These are phyloP conservation scores for Mesoligia furuncula DNA, from an alignment of 2,888 invertebrate species.

Conservation along the genomic window DNA sequence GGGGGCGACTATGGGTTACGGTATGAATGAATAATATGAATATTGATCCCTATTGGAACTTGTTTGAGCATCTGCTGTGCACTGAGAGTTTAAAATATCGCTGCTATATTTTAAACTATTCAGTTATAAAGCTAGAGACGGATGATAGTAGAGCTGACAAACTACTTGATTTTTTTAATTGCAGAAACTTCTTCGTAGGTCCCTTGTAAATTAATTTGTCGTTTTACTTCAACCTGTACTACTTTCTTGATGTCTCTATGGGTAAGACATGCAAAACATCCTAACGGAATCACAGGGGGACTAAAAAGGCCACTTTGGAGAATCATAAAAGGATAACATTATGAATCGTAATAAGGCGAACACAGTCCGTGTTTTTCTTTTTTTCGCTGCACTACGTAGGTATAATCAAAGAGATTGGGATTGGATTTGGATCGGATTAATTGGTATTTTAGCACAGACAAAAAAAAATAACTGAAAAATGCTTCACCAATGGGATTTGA, in stretches of 20 bases:
- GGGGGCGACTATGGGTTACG: background rate
- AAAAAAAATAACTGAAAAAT: too few relatives aligned
- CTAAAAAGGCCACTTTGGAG: too few relatives aligned
- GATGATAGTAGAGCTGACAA: background rate
- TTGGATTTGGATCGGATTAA: too few relatives aligned
- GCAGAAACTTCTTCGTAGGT: background rate
- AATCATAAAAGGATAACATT: too few relatives aligned
- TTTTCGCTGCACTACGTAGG: too few relatives aligned
- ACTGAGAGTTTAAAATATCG: background rate
- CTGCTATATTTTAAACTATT: background rate
- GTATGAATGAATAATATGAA: constrained; percentile 8
- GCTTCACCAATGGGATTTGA: too few relatives aligned
- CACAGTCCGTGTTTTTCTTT: too few relatives aligned
- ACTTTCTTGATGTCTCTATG: background rate
- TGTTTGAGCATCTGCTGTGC: background rate
- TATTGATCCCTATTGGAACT: constrained; percentile 10
- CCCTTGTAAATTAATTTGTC: background rate
- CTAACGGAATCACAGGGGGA: background rate
- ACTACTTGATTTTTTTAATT: background rate
- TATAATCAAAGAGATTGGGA: too few relatives aligned
- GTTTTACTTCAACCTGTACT: background rate
- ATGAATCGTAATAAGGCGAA: too few relatives aligned
- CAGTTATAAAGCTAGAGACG: background rate
- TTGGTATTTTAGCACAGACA: too few relatives aligned
- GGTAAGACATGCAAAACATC: background rate